Percentiles rank a stretch among this genome's conserved stretches.
Evolutionary conservation across 2,888 invertebrate species (phyloP).

Genomic region (Cryptocheilus praepositus): DNA sequence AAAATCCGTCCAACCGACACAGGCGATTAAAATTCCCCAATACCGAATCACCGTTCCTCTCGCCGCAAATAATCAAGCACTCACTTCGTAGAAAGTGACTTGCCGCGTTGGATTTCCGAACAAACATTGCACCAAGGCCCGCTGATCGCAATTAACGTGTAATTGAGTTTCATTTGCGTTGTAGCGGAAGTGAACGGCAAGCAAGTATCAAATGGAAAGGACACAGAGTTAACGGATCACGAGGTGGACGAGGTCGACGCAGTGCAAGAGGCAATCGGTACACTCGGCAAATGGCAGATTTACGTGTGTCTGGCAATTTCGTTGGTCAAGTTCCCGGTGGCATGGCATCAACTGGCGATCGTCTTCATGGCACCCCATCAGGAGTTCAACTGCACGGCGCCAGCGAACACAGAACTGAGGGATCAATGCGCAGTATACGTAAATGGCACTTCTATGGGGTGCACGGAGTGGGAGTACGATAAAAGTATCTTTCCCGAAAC

Average conservation of each 20-base stretch:
- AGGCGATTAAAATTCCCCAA: too few relatives aligned
- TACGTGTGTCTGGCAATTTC: conserved; percentile 83
- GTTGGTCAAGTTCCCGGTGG: conserved; percentile 85
- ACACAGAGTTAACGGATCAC: conserved; percentile 44
- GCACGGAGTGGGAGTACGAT: conserved; percentile 79
- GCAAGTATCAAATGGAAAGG: conserved; percentile 54
- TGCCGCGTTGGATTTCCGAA: too few relatives aligned
- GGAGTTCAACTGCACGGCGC: conserved; percentile 77
- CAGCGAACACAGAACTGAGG: conserved; percentile 56
- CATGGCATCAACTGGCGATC: conserved; percentile 88
- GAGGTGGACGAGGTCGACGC: conserved; percentile 76
- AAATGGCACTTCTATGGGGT: conserved; percentile 76
- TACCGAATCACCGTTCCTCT: too few relatives aligned
- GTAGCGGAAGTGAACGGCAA: conserved; percentile 64
- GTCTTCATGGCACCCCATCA: conserved; percentile 85
- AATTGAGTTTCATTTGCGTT: conserved; percentile 18
- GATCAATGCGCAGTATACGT: conserved; percentile 67
- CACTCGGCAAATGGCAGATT: conserved; percentile 85
- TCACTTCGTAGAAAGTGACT: too few relatives aligned
- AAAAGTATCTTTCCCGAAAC: conserved; percentile 82
- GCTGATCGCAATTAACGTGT: too few relatives aligned
- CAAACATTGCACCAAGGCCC: too few relatives aligned
- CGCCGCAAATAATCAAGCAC: too few relatives aligned
- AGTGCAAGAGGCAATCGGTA: conserved; percentile 83
- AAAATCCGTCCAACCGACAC: too few relatives aligned